Conservation (phyloP, 2,797 vertebrate genomes). For the Gallinago solitaria region DNA sequence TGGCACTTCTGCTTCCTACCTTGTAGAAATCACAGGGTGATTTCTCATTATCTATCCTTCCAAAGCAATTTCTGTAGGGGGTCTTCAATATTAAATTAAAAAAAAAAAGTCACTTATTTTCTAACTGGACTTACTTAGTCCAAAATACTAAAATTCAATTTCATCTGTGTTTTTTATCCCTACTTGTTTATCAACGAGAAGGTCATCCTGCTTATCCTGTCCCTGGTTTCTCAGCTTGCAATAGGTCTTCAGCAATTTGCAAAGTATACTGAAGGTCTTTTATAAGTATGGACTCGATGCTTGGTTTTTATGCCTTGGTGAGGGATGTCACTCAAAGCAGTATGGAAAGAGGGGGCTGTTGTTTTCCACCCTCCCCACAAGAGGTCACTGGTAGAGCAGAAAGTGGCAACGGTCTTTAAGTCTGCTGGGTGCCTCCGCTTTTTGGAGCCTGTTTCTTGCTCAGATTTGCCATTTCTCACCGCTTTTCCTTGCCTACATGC, state of each 20-base stretch:
- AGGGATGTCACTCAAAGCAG: fast-evolving
- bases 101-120: neutral
- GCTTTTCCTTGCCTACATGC: neutral
- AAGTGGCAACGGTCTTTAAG: neutral
- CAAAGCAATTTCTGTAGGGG: neutral
- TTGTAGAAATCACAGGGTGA: neutral
- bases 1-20: neutral
- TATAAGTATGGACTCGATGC: fast-evolving
- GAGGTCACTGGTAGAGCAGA: conserved; percentile 8
- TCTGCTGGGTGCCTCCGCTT: fast-evolving
- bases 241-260: neutral
- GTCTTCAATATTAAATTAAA: neutral
- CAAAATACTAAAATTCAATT: neutral
- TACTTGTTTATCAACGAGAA: neutral
- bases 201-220: neutral
- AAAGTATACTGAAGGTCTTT: neutral
- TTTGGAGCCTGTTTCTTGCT: neutral
- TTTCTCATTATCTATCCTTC: neutral
- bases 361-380: neutral
- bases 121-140: neutral
- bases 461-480: neutral
- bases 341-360: neutral
- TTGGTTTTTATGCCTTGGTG: neutral
- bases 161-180: neutral
- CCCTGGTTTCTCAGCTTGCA: neutral